Conservation (phyloP, 2,888 invertebrate genomes). For the Pardosa pseudoannulata region DNA sequence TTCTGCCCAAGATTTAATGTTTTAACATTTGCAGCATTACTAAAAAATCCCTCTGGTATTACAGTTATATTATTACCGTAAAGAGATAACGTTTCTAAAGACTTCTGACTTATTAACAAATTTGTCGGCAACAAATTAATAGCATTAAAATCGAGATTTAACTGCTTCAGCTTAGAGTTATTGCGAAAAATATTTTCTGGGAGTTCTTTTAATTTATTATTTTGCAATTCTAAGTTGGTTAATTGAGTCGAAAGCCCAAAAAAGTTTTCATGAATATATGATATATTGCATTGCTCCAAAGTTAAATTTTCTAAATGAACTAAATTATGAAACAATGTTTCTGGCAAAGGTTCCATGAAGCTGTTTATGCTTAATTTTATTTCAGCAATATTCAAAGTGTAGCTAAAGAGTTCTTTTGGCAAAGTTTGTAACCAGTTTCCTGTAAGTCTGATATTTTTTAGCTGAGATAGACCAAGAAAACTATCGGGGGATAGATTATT, state of each 20-base stretch:
- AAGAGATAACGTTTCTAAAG: constrained; percentile 53
- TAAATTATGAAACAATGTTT: constrained; percentile 76
- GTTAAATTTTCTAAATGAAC: constrained; percentile 40
- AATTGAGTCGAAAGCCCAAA: constrained; percentile 82
- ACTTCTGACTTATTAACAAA: constrained; percentile 51
- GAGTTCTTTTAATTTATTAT: constrained; percentile 82
- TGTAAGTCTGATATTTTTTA: constrained; percentile 38
- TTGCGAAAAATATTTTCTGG: constrained; percentile 70
- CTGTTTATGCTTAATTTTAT: constrained; percentile 81
- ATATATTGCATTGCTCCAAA: constrained; percentile 54
- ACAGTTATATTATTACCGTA: constrained; percentile 59
- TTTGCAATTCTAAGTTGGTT: constrained; percentile 84
- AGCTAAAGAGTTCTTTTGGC: constrained; percentile 65
- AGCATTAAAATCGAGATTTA: constrained; percentile 73
- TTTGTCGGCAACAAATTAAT: constrained; percentile 21
- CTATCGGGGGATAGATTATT: constrained; percentile 38
- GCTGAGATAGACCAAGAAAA: constrained; percentile 52
- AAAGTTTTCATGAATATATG: constrained; percentile 84
- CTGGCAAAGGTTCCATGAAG: constrained; percentile 54
- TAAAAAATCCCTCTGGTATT: constrained; percentile 53
- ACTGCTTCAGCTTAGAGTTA: constrained; percentile 63
- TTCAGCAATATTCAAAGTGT: constrained; percentile 67
- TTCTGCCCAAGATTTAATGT: constrained; percentile 52
- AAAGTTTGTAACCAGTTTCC: constrained; percentile 56
- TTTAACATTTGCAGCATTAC: constrained; percentile 48